These are phyloP conservation scores for Ochotona curzoniae DNA, from an alignment of 2,113 vertebrate genomes.

Conservation along the genomic window DNA sequence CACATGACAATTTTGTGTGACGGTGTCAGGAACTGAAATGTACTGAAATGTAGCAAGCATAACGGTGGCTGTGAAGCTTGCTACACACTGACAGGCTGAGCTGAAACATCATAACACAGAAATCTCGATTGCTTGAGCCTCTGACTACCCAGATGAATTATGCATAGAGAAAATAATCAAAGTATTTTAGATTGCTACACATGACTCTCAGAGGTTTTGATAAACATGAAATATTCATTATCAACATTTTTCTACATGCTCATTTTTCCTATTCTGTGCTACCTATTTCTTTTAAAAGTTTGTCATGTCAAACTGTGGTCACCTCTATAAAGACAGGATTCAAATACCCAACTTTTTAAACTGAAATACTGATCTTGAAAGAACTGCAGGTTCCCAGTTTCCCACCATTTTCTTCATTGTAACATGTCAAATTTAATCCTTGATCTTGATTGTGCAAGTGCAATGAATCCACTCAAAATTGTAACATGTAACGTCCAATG, in stretches of 20 bases:
- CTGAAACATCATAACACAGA: constrained; percentile 55
- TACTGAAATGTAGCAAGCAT: constrained; percentile 1
- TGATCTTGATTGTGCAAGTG: background rate
- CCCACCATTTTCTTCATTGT: background rate
- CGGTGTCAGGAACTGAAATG: constrained; percentile 42
- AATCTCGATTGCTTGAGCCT: background rate
- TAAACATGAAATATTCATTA: background rate
- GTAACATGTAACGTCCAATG: background rate
- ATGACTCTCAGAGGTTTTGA: background rate
- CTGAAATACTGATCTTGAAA: background rate
- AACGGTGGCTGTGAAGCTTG: constrained; percentile 26
- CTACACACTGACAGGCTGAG: constrained; percentile 28
- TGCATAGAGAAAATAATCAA: background rate
- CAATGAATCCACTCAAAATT: background rate
- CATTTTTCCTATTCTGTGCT: background rate
- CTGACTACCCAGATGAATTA: background rate
- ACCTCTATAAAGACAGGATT: background rate
- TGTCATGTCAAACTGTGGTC: background rate
- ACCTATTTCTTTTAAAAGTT: background rate
- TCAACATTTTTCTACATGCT: background rate
- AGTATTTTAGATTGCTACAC: background rate
- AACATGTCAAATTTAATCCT: background rate
- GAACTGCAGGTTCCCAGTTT: background rate
- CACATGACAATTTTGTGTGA: background rate
- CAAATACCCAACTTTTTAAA: background rate